These are phyloP conservation scores for Heliocidaris tuberculata DNA, from an alignment of 35 echinoderm and acorn worm genomes.

Conservation along the genomic window DNA sequence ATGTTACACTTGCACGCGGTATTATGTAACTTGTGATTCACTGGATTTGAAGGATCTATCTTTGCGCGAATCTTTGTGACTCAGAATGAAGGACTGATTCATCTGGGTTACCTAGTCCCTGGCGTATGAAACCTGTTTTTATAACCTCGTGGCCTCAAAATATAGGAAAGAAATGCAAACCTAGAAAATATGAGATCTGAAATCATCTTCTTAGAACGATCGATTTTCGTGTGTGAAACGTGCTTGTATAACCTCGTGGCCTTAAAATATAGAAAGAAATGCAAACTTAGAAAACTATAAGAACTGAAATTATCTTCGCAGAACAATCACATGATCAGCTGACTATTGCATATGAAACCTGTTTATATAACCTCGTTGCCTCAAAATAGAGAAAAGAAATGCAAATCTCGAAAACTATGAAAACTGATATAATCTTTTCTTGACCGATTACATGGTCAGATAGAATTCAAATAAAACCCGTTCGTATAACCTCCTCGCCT, in stretches of 20 bases:
- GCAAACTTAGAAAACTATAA: too few relatives aligned
- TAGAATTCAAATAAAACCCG: background rate
- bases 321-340: too few relatives aligned
- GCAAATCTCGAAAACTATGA: background rate
- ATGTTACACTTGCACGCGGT: background rate
- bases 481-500: background rate
- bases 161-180: too few relatives aligned
- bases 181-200: too few relatives aligned
- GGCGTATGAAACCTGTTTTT: background rate
- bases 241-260: background rate
- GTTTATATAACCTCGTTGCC: background rate
- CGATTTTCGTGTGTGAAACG: too few relatives aligned
- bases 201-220: too few relatives aligned
- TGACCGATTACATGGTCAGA: background rate
- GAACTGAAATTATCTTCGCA: too few relatives aligned
- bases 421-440: background rate
- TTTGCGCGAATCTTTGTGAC: background rate
- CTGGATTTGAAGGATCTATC: background rate
- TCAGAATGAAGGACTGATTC: background rate
- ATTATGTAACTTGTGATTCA: conserved; percentile 18
- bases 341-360: background rate
- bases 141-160: too few relatives aligned
- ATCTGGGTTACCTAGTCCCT: background rate
- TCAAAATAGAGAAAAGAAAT: background rate
- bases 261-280: background rate